Evolutionary conservation across 2,113 vertebrate genomes (phyloP), one percentile per base, ranked within the genome.

Genomic region (Forbesichthys papilliferus): DNA sequence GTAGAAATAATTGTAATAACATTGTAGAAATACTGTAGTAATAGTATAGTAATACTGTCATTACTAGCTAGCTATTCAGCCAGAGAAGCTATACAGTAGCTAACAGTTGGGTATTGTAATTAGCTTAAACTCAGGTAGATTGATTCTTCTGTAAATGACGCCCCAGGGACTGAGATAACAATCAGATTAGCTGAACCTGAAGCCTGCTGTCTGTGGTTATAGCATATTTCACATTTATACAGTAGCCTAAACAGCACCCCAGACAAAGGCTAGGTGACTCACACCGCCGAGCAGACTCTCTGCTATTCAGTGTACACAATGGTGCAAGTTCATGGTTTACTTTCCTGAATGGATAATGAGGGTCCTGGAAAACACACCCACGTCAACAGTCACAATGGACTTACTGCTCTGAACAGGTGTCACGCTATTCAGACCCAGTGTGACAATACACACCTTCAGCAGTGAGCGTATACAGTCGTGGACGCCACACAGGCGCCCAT

Each of bases 221-320:
- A 61, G 61, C 73, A 81, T 42, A 78, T 77, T 60, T 76, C 79
- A 74, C 72, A 68, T 81, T 77, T 81, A 75, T 56, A 66, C 16
- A 64, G 47, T 27, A 27, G 2, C 27, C 27, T 27, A 27, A 27
- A 27, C 27, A 27, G 27, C 27, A 63, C 36, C 13, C 48, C 68
- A 55, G 8, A 8, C 2, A 54, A 79, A 61, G 53, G 58, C 63
- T 70, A 51, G 61, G 55, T 76, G 64, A 9, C 53, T 18, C 49
- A 46, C 34, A n/a, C 33, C 56, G 36, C 46, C 20, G 42, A 18
- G 61, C 56, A 20, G n/a, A 73, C 62, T 49, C 59, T 59, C 18
- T 61, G 34, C 68, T 49, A 66, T 69, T 58, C 61, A 64, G 11
- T 72, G 47, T 61, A 61, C 48, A 71, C 49, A 48, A 66, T 36